Percentiles rank a stretch among this genome's conserved stretches.
These are phyloP conservation scores for Epiperipatus broadwayi DNA, from an alignment of 2,888 invertebrate species.

Conservation along the genomic window DNA sequence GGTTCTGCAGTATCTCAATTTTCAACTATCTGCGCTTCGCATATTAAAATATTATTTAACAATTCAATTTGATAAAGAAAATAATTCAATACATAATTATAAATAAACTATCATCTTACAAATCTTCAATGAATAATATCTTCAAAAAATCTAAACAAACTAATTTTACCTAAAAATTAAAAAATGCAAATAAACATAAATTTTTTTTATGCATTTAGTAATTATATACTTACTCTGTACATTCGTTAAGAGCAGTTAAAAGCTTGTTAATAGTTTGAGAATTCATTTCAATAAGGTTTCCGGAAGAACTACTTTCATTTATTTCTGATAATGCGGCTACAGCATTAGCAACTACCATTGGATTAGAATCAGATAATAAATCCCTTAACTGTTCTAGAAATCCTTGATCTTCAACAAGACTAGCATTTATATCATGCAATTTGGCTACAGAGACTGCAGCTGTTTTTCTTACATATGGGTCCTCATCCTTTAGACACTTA, in stretches of 20 bases:
- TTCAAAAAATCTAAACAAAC: not conserved
- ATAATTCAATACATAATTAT: too few species aligned
- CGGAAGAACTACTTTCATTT: conserved; percentile 85
- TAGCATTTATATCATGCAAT: conserved; percentile 77
- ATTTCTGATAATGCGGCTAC: conserved; percentile 97
- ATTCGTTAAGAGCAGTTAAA: conserved; percentile 91
- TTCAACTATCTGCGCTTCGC: too few species aligned
- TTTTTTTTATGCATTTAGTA: conserved; percentile 13
- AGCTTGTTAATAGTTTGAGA: conserved; percentile 94
- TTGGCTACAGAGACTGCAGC: conserved; percentile 99
- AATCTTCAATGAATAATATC: not conserved
- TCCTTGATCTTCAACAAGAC: conserved; percentile 60
- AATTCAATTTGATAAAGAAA: too few species aligned
- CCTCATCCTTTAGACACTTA: conserved; percentile 60
- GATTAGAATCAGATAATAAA: conserved; percentile 91
- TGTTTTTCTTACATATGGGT: conserved; percentile 93
- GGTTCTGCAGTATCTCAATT: too few species aligned
- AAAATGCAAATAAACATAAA: too few species aligned
- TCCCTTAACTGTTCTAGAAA: conserved; percentile 93
- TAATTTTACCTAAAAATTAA: not conserved
- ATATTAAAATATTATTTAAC: too few species aligned
- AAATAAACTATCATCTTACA: too few species aligned
- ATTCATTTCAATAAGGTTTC: conserved; percentile 88
- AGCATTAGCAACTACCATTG: conserved; percentile 98
- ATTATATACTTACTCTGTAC: too few species aligned